These are phyloP conservation scores for Mirza zaza DNA, from an alignment of 2,113 vertebrate genomes.

Conservation along the genomic window DNA sequence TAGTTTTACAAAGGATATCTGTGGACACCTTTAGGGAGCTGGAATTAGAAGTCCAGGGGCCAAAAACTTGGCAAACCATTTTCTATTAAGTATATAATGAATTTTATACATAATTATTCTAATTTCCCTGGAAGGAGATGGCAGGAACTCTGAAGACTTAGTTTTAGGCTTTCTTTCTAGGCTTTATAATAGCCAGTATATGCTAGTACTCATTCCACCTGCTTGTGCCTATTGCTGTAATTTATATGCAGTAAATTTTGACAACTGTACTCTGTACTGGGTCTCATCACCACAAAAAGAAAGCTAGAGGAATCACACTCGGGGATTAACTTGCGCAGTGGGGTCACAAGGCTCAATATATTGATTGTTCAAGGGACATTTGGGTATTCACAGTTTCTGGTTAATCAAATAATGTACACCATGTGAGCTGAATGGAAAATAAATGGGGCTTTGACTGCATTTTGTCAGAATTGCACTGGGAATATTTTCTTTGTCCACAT, in stretches of 20 bases:
- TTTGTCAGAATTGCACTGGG: not conserved
- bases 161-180: not conserved
- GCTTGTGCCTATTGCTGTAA: not conserved
- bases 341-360: too few species aligned
- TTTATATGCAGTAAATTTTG: not conserved
- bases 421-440: not conserved
- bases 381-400: not conserved
- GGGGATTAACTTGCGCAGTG: not conserved
- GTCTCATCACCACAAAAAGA: not conserved
- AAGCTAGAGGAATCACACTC: not conserved
- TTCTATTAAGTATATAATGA: not conserved
- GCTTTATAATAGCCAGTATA: not conserved
- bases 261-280: not conserved
- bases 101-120: not conserved
- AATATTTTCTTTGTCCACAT: not conserved
- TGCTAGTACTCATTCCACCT: not conserved
- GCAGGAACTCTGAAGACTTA: not conserved
- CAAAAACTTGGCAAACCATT: not conserved
- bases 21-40: not conserved
- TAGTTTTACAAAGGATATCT: not conserved
- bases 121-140: not conserved
- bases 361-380: not conserved
- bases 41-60: not conserved
- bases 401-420: not conserved
- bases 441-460: not conserved